These are phyloP conservation scores for Machimus atricapillus DNA, from an alignment of 2,888 invertebrate species.

Conservation along the genomic window DNA sequence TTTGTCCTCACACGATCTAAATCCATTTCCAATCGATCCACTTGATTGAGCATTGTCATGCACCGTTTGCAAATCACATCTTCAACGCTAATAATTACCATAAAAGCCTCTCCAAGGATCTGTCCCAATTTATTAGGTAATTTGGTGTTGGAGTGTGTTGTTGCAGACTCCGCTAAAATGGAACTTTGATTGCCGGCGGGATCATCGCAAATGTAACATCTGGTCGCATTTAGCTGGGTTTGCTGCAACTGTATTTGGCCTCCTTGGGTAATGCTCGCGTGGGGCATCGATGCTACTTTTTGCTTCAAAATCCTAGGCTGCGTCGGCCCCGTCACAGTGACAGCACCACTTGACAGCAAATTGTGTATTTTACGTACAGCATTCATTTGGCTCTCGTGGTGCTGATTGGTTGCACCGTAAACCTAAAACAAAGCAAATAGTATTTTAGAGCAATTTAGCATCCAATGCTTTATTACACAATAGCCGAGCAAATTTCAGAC, in stretches of 20 bases:
- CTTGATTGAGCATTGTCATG: constrained; percentile 62
- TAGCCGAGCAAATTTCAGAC: not conserved
- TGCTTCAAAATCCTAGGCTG: constrained; percentile 61
- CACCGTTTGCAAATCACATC: constrained; percentile 63
- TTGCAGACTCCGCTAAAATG: constrained; percentile 58
- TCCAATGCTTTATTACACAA: not conserved
- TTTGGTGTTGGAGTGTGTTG: constrained; percentile 62
- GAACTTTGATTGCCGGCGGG: constrained; percentile 55
- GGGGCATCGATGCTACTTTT: constrained; percentile 51
- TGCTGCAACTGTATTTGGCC: constrained; percentile 42
- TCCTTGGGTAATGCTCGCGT: constrained; percentile 47
- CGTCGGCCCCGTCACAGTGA: constrained; percentile 61
- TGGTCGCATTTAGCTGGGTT: constrained; percentile 43
- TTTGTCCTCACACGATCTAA: constrained; percentile 61
- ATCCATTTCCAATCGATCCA: constrained; percentile 63
- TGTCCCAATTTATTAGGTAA: constrained; percentile 64
- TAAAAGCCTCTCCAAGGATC: constrained; percentile 63
- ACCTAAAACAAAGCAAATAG: constrained; percentile 42
- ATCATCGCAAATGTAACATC: constrained; percentile 63
- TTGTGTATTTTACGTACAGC: constrained; percentile 62
- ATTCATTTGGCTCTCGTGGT: constrained; percentile 55
- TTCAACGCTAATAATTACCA: constrained; percentile 63
- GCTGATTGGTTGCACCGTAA: constrained; percentile 44
- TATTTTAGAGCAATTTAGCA: not conserved
- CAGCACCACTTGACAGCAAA: constrained; percentile 61